These are phyloP conservation scores for Gavialis gangeticus DNA, from an alignment of 2,113 vertebrate species.

Conservation along the genomic window DNA sequence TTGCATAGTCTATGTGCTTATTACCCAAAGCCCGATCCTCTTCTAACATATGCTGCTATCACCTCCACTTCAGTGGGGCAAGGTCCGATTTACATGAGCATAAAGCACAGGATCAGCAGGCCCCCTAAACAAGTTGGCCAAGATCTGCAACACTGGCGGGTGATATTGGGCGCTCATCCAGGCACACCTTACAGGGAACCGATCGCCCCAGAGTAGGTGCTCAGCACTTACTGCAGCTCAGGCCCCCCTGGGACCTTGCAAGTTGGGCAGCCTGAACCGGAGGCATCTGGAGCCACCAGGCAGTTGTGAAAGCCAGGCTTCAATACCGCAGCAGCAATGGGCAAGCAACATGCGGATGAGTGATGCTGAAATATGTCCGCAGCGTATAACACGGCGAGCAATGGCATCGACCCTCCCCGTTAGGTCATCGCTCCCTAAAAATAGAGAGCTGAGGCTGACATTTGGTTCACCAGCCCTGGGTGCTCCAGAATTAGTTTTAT, in stretches of 20 bases:
- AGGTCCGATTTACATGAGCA: not conserved
- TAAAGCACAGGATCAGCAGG: not conserved
- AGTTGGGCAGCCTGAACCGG: not conserved
- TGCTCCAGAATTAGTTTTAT: not conserved
- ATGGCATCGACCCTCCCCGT: not conserved
- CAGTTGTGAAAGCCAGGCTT: not conserved
- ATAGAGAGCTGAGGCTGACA: rapidly evolving
- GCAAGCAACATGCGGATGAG: not conserved
- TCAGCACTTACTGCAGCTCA: rapidly evolving
- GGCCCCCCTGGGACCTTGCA: not conserved
- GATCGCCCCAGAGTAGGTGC: rapidly evolving
- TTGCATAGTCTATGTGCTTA: not conserved
- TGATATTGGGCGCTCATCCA: not conserved
- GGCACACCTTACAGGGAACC: rapidly evolving
- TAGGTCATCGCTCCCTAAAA: rapidly evolving
- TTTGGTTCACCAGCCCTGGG: not conserved
- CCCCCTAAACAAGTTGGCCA: not conserved
- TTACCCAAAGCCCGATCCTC: rapidly evolving
- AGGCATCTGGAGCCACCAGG: rapidly evolving
- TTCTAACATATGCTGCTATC: rapidly evolving
- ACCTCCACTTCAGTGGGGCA: not conserved
- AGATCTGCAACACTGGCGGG: rapidly evolving
- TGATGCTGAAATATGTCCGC: not conserved
- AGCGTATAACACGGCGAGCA: not conserved
- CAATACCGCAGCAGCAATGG: not conserved